phyloP scores from a whole-genome alignment of 2,888 invertebrate species.

The Euplexia lucipara region DNA sequence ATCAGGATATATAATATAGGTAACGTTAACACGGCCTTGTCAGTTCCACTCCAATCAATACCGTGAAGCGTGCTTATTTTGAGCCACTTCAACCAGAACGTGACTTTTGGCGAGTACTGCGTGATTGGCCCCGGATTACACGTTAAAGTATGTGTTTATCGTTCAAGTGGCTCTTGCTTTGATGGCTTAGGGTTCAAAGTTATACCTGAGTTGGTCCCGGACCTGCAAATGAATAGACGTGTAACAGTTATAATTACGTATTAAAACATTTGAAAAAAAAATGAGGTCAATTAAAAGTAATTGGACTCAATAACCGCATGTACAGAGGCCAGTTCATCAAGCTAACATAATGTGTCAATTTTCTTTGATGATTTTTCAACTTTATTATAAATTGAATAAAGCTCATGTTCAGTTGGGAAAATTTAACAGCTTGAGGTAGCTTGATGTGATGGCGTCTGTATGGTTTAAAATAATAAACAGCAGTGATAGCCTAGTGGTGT shows the following conservation, averaged over 20 bases:
- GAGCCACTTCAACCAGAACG: constrained; percentile 49
- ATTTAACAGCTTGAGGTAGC: too few species aligned
- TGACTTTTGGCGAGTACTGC: constrained; percentile 55
- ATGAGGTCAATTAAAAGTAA: too few species aligned
- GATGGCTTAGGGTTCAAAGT: constrained; percentile 32
- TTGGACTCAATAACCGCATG: too few species aligned
- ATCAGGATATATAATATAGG: background rate
- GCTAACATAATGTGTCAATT: too few species aligned
- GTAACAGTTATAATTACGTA: background rate
- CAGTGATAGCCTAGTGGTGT: too few species aligned
- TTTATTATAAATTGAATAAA: too few species aligned
- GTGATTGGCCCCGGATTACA: constrained; percentile 57
- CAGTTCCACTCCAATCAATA: constrained; percentile 45
- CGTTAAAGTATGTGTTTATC: constrained; percentile 53
- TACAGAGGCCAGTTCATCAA: too few species aligned
- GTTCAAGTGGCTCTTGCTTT: constrained; percentile 48
- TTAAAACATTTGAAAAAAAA: too few species aligned
- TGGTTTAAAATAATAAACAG: too few species aligned
- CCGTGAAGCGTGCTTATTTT: constrained; percentile 52
- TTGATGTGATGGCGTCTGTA: too few species aligned
- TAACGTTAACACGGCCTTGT: constrained; percentile 25
- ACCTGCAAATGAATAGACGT: background rate
- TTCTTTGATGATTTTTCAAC: too few species aligned
- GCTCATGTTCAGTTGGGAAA: too few species aligned
- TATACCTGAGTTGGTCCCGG: constrained; percentile 15